Base-by-base conservation (phyloP, 1,140 invertebrate species). In the Drosophila pallidifrons region DNA sequence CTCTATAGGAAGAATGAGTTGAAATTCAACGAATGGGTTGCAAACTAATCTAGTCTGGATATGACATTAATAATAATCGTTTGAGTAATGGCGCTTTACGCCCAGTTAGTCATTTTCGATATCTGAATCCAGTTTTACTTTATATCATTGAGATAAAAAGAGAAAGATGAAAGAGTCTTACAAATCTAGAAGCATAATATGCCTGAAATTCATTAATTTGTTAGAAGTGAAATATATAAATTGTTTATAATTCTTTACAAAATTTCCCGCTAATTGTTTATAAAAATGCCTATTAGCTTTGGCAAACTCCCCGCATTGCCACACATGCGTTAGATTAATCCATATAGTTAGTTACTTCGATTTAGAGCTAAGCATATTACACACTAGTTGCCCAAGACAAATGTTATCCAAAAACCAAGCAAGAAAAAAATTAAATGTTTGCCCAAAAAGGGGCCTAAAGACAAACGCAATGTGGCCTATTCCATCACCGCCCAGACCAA, bases 401-500 rank as follows among this genome's bases (percentile, higher is more conserved):
- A 72, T 81, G 69, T 77, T 57, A 45, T 28, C 75, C 66, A 79
- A 77, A 57, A 32, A 28, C 32, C n/a, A 61, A 38, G 32, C 76
- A 11, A 51, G 25, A 52, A 55, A 55, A 55, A 32, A 32, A 11
- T 55, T 46, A 75, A 67, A 86, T 86, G 75, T 49, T 68, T 75
- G 71, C 60, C 83, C 83, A 75, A 88, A 86, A 86, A 82, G 75
- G 83, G 78, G 60, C 61, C 81, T 30, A 68, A 61, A 74, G 57
- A 76, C 75, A 82, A 82, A 87, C 83, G 76, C 82, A 86, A 88
- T 82, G 82, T 80, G 76, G 83, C 72, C 76, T 45, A 75, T 71
- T 72, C 75, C 68, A 54, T 55, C 61, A 57, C 41, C 82, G 77
- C 81, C 70, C 75, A 86, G 65, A 49, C 66, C 57, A 69, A 25